Conservation (phyloP, 2,888 invertebrate genomes). For the Diaperis boleti region DNA sequence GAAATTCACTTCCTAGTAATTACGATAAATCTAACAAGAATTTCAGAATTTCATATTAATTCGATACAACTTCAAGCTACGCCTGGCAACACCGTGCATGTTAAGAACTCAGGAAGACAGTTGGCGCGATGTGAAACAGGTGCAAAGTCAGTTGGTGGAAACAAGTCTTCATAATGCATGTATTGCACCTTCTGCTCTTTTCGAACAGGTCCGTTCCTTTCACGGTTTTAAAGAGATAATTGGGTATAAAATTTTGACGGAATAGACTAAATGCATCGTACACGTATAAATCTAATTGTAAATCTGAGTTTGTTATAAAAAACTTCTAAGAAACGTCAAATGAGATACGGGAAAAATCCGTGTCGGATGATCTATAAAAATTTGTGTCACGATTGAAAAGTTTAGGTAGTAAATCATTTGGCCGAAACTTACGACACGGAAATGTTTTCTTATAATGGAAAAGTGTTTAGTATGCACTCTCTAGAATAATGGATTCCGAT, state of each 20-base stretch:
- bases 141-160: conserved; percentile 55
- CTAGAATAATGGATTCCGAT: conserved; percentile 52
- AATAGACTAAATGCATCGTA: background rate
- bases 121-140: conserved; percentile 54
- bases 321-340: background rate
- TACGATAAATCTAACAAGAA: conserved; percentile 12
- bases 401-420: conserved; percentile 39
- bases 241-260: background rate
- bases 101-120: conserved; percentile 50
- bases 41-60: conserved; percentile 31
- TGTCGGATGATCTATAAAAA: conserved; percentile 19
- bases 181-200: conserved; percentile 49
- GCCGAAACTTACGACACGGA: conserved; percentile 36
- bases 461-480: conserved; percentile 52
- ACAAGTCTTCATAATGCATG: conserved; percentile 48
- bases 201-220: conserved; percentile 8
- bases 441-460: conserved; percentile 49
- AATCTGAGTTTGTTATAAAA: background rate
- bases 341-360: conserved; percentile 1
- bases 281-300: background rate
- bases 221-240: background rate
- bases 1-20: conserved; percentile 14
- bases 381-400: conserved; percentile 39
- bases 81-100: conserved; percentile 43
- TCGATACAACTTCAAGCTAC: conserved; percentile 6